Evolutionary conservation across 2,888 invertebrate genomes (phyloP).

Genomic region (Hirtodrosophila histrioides): DNA sequence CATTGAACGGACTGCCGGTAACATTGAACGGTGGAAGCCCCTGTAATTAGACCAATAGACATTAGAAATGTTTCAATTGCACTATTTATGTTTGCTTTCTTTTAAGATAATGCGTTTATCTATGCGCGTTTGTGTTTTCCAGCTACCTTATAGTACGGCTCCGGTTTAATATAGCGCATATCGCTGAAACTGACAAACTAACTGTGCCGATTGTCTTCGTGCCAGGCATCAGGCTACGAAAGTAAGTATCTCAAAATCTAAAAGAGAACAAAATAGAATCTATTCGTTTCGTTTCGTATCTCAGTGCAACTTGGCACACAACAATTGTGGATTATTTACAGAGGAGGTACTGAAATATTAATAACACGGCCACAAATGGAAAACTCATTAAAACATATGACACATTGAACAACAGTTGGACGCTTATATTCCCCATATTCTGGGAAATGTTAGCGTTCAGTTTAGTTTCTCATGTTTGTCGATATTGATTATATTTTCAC

Average conservation of each 20-base stretch:
- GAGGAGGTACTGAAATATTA: slow-evolving; percentile 6
- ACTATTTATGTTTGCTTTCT: not conserved
- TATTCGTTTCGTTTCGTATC: slow-evolving; percentile 34
- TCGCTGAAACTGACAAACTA: slow-evolving; percentile 62
- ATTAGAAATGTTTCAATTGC: not conserved
- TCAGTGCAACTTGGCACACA: not conserved
- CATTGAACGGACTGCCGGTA: slow-evolving; percentile 84
- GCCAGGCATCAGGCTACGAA: slow-evolving; percentile 60
- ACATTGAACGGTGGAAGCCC: slow-evolving; percentile 84
- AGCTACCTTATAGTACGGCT: slow-evolving; percentile 84
- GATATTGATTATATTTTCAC: too few relatives aligned
- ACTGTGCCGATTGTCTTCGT: slow-evolving; percentile 54
- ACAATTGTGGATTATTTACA: slow-evolving; percentile 52
- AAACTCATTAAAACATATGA: slow-evolving; percentile 4
- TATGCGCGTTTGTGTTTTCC: slow-evolving; percentile 18
- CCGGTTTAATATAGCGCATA: slow-evolving; percentile 83
- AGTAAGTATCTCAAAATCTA: slow-evolving; percentile 67
- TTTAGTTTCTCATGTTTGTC: too few relatives aligned
- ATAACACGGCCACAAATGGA: not conserved
- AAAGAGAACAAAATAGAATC: slow-evolving; percentile 66
- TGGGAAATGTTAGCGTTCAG: too few relatives aligned
- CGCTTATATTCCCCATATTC: too few relatives aligned
- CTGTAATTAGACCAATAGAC: slow-evolving; percentile 58
- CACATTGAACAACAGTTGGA: slow-evolving; percentile 1
- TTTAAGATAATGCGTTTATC: not conserved